A percentile compares a stretch with the other conserved stretches of the same genome.
phyloP scores from a whole-genome alignment of 1,140 invertebrate genomes.

The Ladona fulva region DNA sequence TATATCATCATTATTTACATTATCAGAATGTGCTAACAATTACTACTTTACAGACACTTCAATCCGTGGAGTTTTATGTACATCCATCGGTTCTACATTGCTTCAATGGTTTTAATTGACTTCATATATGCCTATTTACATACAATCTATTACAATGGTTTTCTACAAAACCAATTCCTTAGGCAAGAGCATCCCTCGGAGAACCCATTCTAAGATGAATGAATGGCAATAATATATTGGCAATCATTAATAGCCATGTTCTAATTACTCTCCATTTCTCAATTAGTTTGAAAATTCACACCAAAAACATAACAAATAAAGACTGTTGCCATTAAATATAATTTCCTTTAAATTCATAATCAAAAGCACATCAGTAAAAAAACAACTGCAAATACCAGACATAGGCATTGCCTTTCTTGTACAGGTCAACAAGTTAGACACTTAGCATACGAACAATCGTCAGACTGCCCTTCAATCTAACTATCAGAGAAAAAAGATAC shows the following conservation, averaged over 20 bases:
- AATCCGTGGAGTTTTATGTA: background rate
- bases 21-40: background rate
- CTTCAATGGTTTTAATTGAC: slow-evolving; percentile 6
- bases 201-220: background rate
- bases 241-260: background rate
- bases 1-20: background rate
- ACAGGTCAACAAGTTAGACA: background rate
- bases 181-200: background rate
- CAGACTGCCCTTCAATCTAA: background rate
- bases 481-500: background rate
- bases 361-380: background rate
- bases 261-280: background rate
- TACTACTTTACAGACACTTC: background rate
- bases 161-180: background rate
- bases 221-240: background rate
- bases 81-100: background rate
- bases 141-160: background rate
- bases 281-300: background rate
- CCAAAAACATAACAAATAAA: background rate
- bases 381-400: background rate
- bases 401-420: background rate
- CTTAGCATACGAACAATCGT: background rate
- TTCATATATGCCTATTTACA: slow-evolving; percentile 10
- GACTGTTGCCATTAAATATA: background rate
- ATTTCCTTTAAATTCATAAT: background rate